Base-by-base conservation (phyloP, 2,888 invertebrate species). In the Ischnura elegans region DNA sequence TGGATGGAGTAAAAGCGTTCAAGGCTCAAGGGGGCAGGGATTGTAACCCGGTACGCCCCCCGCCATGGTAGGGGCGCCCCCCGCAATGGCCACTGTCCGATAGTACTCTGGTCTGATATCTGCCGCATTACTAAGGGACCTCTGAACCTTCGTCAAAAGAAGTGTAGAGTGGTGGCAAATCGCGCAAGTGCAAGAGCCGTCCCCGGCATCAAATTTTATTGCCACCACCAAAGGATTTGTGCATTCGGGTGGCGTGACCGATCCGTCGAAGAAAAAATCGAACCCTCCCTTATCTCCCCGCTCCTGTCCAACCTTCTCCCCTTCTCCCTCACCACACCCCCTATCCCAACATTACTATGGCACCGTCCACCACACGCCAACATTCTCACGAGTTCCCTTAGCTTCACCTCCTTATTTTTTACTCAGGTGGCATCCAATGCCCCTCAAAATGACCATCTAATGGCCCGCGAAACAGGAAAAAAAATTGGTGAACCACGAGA, bases 171-270 rank as follows among this genome's bases (percentile, higher is more conserved):
- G 36, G 10, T 36, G 1, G 76, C 2, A 2, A 61, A 61, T n/a
- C 19, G 61, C 6, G 25, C 61, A 61, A 13, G 61, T 61, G 25
- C 25, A 61, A 61, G 36, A 16, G 36, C 36, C 13, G 36, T 10
- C 3, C 36, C 13, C 76, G 61, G 76, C 76, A 76, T 76, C 76
- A 36, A n/a, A 36, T 76, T 76, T 10, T 76, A 76, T 76, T 36
- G 76, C 36, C 76, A 76, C 36, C 76, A 29, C 36, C n/a, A 25
- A 61, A 61, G 61, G 61, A 61, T 61, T 61, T 61, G 61, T 61
- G 61, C 61, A 76, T 76, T 21, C 76, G 13, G 36, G 76, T 76
- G 76, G 76, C 76, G 76, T 76, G 76, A 76, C 76, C 36, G 76
- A 76, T 76, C 36, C 36, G 1, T 16, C 76, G 36, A 36, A 36